These are phyloP conservation scores for Bombylius major DNA, from an alignment of 2,888 invertebrate species.

Conservation along the genomic window DNA sequence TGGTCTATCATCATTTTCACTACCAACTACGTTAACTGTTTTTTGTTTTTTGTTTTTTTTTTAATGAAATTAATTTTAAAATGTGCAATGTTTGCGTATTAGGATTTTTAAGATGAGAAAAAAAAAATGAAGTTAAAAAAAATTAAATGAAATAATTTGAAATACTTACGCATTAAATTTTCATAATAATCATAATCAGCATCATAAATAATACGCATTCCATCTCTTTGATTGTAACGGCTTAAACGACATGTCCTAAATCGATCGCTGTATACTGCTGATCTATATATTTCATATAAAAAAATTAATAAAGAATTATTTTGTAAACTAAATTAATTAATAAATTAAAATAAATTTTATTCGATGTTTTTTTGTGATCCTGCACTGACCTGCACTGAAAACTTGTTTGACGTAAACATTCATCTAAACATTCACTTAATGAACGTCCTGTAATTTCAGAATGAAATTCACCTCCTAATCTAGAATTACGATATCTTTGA, in stretches of 20 bases:
- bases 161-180: slow-evolving; percentile 76
- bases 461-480: slow-evolving; percentile 77
- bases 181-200: slow-evolving; percentile 89
- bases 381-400: slow-evolving; percentile 54
- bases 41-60: background rate
- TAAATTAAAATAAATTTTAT: no score
- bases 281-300: slow-evolving; percentile 37
- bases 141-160: slow-evolving; percentile 13
- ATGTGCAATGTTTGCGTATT: background rate
- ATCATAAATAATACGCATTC: slow-evolving; percentile 78
- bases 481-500: slow-evolving; percentile 65
- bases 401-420: slow-evolving; percentile 77
- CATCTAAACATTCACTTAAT: slow-evolving; percentile 79
- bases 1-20: slow-evolving; percentile 24
- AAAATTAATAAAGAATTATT: no score
- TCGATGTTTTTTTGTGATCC: no score
- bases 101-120: background rate
- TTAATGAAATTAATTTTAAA: slow-evolving; percentile 4
- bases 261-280: slow-evolving; percentile 77
- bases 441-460: slow-evolving; percentile 81
- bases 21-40: slow-evolving; percentile 37
- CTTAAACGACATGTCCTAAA: slow-evolving; percentile 73
- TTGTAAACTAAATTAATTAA: no score
- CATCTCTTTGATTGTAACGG: slow-evolving; percentile 75
- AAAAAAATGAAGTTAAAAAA: background rate